phyloP scores from a whole-genome alignment of 2,888 invertebrate genomes.

The Philaethria dido region DNA sequence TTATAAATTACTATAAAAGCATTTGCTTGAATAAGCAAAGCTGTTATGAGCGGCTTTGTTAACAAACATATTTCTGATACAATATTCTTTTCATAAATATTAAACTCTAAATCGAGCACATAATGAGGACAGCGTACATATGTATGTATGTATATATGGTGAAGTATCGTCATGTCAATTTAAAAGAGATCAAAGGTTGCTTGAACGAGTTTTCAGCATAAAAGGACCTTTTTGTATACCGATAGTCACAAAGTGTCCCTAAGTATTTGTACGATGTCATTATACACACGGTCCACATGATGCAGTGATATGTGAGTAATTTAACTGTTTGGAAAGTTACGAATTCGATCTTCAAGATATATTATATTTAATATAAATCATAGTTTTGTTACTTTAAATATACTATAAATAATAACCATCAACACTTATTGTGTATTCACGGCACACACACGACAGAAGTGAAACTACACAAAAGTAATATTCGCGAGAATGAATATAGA shows the following conservation, averaged over 20 bases:
- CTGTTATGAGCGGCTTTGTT: background rate
- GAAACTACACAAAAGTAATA: too few relatives aligned
- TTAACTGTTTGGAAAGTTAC: background rate
- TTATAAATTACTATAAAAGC: background rate
- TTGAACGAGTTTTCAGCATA: conserved; percentile 29
- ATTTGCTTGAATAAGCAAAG: background rate
- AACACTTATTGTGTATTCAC: too few relatives aligned
- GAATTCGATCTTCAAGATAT: background rate
- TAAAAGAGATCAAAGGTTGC: conserved; percentile 39
- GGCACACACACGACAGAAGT: too few relatives aligned
- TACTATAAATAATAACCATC: too few relatives aligned
- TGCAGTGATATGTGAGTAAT: background rate
- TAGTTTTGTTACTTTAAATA: too few relatives aligned
- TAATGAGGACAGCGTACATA: conserved; percentile 13
- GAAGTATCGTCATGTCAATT: conserved; percentile 33
- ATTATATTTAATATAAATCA: too few relatives aligned
- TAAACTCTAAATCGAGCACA: conserved; percentile 12
- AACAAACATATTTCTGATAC: background rate
- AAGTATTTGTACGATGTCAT: conserved; percentile 17
- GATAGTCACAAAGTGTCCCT: conserved; percentile 22
- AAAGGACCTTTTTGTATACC: conserved; percentile 34
- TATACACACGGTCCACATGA: background rate
- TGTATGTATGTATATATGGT: background rate
- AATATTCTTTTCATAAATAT: conserved; percentile 1
- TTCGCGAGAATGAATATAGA: too few relatives aligned